Base-by-base conservation (phyloP, 2,113 vertebrate species). In the Nothoprocta pentlandii region DNA sequence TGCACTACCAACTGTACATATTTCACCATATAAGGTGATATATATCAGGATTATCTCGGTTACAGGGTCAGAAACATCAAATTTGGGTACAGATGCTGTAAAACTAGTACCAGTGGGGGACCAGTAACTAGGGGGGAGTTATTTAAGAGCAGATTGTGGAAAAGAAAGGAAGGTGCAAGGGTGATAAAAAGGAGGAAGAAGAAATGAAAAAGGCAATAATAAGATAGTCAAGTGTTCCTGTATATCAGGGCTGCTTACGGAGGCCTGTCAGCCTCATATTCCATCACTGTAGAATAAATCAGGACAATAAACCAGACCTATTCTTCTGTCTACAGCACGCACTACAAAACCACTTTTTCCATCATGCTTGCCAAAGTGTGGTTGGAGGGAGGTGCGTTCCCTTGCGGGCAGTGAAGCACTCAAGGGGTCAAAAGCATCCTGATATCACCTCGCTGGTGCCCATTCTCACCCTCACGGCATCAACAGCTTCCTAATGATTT, bases 61-160 rank as follows among this genome's bases (percentile, higher is more conserved):
- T 68, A 20, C 12, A 47, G 4, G 4, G 11, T 39, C 19, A 75
- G 23, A 87, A 85, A 28, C 23, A 67, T 2, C 17, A 16, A 34
- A 78, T 34, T 19, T 80, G 3, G 13, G 4, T 41, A 46, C 11
- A 4, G 4, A 44, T 53, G 85, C 71, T 63, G 42, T 39, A 69
- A 46, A 90, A 73, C 10, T 34, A 3, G 8, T 19, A 73, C 3
- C 1, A 32, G 1, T 0, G 0, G 1, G 3, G 4, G 14, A 3
- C 25, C 68, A 71, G 7, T n/a, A 68, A 23, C 25, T 69, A 56
- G 12, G 9, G 26, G 5, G 6, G 36, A 2, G 7, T 82, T 76
- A 36, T 46, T 5, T 36, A 9, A 3, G 4, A 4, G 9, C 71
- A 56, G 21, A 59, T 8, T 17, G 6, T 5, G 9, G 17, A 15